Evolutionary conservation across 1,140 invertebrate genomes (phyloP), one percentile per base, ranked within the genome.

Genomic region (Adoxophyes honmai): DNA sequence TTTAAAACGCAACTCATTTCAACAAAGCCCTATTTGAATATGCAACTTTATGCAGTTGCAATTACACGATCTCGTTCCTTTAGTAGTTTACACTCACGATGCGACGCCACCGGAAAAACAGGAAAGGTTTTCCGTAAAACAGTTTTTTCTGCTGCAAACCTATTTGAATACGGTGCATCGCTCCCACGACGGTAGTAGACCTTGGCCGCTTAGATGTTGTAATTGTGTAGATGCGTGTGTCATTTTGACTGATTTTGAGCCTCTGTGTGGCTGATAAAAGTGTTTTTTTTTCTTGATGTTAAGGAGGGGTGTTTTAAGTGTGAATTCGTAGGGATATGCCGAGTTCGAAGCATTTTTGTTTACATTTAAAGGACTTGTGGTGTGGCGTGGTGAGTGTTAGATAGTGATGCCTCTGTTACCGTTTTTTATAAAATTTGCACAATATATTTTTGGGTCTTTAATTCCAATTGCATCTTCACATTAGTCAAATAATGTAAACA

Each of bases 1-100:
- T 21, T 28, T 28, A 48, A 48, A 48, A 28, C 42, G 33, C 36
- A 55, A 36, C 48, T 34, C 28, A 51, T 36, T 33, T 48, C 21
- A 55, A 84, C 81, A 77, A 81, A 78, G 77, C 21, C 65, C 78
- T 42, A 81, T 84, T 81, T 81, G 66, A 80, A 77, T 84, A 80
- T 72, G 69, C 68, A 77, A 66, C 60, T 72, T 53, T 52, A 44
- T 60, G 64, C 55, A 53, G 57, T 60, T 62, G 59, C 63, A 70
- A 75, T 83, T 73, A 77, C 71, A 64, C 71, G 70, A 77, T 77
- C 69, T 73, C 63, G 73, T 81, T 83, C 70, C 60, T 60, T 39
- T 61, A 69, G 62, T 70, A 64, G 69, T 76, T 78, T 70, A 28
- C 63, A 70, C 67, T 68, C 54, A 62, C 54, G 60, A 67, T 53